Evolutionary conservation across 1,140 invertebrate species (phyloP).

Genomic region (Platorchestia sp.): DNA sequence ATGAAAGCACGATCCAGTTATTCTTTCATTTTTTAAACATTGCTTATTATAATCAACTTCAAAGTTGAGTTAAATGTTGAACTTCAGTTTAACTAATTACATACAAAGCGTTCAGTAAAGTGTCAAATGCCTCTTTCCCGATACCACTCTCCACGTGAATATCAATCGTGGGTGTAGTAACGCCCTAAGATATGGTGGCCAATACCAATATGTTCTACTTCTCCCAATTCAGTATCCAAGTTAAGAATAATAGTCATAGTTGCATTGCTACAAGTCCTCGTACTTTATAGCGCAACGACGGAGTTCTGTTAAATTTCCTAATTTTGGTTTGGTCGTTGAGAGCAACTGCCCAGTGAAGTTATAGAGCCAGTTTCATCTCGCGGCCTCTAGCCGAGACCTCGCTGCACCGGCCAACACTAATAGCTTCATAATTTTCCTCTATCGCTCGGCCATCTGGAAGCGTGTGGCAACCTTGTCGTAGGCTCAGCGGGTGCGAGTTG

Average conservation of each 20-base stretch:
- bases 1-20: too few relatives aligned
- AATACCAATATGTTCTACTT: not conserved
- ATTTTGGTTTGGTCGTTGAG: not conserved
- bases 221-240: not conserved
- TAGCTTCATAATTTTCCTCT: constrained; percentile 53
- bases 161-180: not conserved
- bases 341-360: not conserved
- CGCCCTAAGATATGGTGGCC: not conserved
- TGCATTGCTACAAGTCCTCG: not conserved
- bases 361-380: constrained; percentile 30
- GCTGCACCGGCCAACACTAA: constrained; percentile 30
- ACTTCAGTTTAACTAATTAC: not conserved
- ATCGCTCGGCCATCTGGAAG: constrained; percentile 27
- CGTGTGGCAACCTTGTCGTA: constrained; percentile 46
- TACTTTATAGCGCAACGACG: not conserved
- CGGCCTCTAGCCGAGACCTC: not conserved
- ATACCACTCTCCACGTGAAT: too few relatives aligned
- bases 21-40: too few relatives aligned
- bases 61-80: too few relatives aligned
- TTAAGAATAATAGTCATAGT: not conserved
- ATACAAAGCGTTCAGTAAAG: too few relatives aligned
- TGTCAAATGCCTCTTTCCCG: not conserved
- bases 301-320: not conserved
- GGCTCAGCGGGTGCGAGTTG: not conserved
- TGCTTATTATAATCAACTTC: too few relatives aligned